Evolutionary conservation across 1,140 invertebrate species (phyloP).

Genomic region (Drosophila oshimai): DNA sequence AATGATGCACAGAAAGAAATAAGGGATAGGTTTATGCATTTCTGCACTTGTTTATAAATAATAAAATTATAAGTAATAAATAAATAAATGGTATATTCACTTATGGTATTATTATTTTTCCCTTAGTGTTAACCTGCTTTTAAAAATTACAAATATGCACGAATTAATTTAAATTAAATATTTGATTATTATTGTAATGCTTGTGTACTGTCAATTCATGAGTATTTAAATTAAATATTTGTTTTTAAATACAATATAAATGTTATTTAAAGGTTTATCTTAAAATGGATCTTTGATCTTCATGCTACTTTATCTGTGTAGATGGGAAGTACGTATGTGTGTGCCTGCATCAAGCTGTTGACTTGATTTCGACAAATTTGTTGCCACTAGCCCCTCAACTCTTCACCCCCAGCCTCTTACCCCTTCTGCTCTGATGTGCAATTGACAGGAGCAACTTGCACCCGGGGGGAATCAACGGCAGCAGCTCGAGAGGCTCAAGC

Average conservation of each 20-base stretch:
- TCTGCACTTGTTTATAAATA: neutral
- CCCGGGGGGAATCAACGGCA: slow-evolving; percentile 57
- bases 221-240: too few species aligned
- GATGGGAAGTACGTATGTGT: neutral
- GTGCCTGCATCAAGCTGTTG: slow-evolving; percentile 13
- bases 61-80: neutral
- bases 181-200: too few species aligned
- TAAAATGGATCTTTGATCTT: neutral
- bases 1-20: neutral
- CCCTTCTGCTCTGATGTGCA: slow-evolving; percentile 56
- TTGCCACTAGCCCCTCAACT: neutral
- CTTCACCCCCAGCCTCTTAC: neutral
- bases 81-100: too few species aligned
- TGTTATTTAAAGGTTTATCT: neutral
- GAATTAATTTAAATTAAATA: too few species aligned
- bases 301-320: neutral
- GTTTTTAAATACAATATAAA: neutral
- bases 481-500: slow-evolving; percentile 4
- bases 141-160: too few species aligned
- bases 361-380: slow-evolving; percentile 63
- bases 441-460: slow-evolving; percentile 63
- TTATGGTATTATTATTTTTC: too few species aligned
- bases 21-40: neutral
- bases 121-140: too few species aligned
- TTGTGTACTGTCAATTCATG: too few species aligned